These are phyloP conservation scores for Felis catus DNA, from an alignment of 2,113 vertebrate genomes.

Conservation along the genomic window DNA sequence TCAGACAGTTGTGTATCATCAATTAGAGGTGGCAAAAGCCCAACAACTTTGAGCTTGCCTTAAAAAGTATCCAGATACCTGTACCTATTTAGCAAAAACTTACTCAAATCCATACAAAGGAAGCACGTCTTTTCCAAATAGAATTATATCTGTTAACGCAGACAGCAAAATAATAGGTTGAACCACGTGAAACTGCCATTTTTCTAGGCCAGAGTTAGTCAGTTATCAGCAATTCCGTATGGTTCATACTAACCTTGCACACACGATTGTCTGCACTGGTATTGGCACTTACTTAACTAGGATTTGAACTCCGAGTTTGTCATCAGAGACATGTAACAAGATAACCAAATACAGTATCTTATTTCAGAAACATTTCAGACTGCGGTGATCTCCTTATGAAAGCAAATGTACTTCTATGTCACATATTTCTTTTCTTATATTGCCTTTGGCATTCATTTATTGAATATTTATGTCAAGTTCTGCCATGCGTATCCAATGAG, in stretches of 20 bases:
- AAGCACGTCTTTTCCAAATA: not conserved
- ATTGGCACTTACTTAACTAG: not conserved
- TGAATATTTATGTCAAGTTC: not conserved
- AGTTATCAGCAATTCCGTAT: not conserved
- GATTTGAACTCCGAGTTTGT: not conserved
- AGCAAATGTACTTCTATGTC: not conserved
- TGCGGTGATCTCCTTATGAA: not conserved
- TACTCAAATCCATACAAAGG: not conserved
- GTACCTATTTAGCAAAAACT: not conserved
- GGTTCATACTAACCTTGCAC: not conserved
- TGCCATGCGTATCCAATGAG: not conserved
- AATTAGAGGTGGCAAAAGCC: slow-evolving; percentile 18
- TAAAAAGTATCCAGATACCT: slow-evolving; percentile 32
- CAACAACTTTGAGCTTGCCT: not conserved
- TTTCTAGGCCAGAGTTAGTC: not conserved
- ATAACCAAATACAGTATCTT: not conserved
- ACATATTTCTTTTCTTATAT: not conserved
- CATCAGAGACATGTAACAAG: not conserved
- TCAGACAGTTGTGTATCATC: slow-evolving; percentile 21
- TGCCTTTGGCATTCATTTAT: not conserved
- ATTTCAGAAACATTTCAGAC: slow-evolving; percentile 21
- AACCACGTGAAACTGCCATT: not conserved
- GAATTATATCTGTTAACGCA: not conserved
- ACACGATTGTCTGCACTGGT: not conserved
- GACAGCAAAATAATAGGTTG: not conserved